Evolutionary conservation across 2,888 invertebrate species (phyloP).

Genomic region (Monochamus alternatus): DNA sequence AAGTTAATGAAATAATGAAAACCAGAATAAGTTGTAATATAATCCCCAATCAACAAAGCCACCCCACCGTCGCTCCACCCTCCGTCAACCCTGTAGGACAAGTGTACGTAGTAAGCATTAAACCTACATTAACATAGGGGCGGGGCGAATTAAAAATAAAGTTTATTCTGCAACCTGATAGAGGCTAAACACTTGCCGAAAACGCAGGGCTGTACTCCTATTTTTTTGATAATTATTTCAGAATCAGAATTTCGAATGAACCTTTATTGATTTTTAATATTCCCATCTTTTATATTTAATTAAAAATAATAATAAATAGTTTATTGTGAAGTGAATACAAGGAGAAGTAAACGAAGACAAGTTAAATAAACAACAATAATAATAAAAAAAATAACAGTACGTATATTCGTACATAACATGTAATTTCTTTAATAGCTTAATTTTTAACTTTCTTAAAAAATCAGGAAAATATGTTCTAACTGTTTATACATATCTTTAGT

Average conservation of each 20-base stretch:
- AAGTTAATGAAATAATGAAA: constrained; percentile 51
- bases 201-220: constrained; percentile 43
- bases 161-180: constrained; percentile 68
- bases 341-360: not conserved
- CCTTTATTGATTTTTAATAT: no score
- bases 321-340: not conserved
- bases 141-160: constrained; percentile 63
- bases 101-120: constrained; percentile 66
- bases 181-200: constrained; percentile 59
- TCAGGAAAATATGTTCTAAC: no score
- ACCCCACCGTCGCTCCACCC: constrained; percentile 53
- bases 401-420: no score
- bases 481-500: no score
- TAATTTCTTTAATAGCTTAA: no score
- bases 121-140: constrained; percentile 68
- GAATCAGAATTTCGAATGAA: not conserved
- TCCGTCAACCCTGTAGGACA: constrained; percentile 59
- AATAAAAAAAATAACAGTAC: no score
- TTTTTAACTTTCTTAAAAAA: no score
- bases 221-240: not conserved
- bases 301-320: no score
- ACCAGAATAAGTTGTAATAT: constrained; percentile 56
- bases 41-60: constrained; percentile 52
- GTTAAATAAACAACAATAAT: no score
- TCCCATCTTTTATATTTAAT: no score